phyloP scores from a whole-genome alignment of 2,797 vertebrate species.

The Threskiornis aethiopicus region DNA sequence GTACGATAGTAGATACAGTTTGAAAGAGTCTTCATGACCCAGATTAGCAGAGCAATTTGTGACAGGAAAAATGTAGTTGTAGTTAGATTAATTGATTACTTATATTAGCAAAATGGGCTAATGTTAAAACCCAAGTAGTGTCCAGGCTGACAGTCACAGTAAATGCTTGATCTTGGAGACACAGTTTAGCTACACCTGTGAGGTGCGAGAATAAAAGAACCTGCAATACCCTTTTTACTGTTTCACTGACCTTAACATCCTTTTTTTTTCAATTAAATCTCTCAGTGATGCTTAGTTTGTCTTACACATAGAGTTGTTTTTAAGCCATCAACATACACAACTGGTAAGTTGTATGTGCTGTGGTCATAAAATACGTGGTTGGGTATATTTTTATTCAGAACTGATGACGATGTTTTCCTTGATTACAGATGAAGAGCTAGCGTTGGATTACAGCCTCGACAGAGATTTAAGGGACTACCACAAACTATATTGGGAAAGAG shows the following conservation, averaged over 20 bases:
- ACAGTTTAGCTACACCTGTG: background rate
- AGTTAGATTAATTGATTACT: background rate
- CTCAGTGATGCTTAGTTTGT: background rate
- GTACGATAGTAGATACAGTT: background rate
- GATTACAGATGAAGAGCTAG: conserved; percentile 82
- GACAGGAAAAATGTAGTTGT: background rate
- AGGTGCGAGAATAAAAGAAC: background rate
- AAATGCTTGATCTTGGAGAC: background rate
- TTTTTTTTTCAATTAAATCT: background rate
- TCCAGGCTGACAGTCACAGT: background rate
- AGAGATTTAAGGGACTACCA: conserved; percentile 78
- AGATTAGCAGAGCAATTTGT: background rate
- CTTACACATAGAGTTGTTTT: background rate
- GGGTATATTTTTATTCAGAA: background rate
- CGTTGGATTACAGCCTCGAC: conserved; percentile 74
- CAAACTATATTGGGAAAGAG: conserved; percentile 86
- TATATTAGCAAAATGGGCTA: background rate
- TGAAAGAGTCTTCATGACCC: background rate
- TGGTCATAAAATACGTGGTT: background rate
- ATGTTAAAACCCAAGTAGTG: background rate
- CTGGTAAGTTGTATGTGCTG: background rate
- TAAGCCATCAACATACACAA: background rate
- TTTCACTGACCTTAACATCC: background rate
- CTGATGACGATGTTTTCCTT: conserved; percentile 9
- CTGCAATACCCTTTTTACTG: background rate